Evolutionary conservation across 2,113 vertebrate genomes (phyloP).

Genomic region (Sylvia atricapilla): DNA sequence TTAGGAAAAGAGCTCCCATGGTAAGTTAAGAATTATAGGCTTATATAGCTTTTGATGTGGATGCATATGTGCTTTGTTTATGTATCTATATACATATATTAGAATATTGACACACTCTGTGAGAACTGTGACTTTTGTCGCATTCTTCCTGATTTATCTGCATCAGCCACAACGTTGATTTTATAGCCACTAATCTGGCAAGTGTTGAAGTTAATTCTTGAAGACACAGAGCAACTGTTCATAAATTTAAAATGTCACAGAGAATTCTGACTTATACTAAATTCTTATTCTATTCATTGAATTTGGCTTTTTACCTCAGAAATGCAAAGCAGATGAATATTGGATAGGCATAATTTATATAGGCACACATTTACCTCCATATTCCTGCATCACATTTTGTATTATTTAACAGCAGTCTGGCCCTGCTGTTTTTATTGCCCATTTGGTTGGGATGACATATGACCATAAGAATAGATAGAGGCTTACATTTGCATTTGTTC

Average conservation of each 20-base stretch:
- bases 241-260: background rate
- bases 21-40: background rate
- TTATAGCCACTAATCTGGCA: constrained; percentile 4
- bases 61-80: background rate
- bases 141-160: background rate
- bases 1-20: background rate
- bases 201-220: background rate
- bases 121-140: background rate
- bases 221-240: background rate
- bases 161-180: background rate
- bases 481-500: constrained; percentile 38
- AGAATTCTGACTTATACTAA: background rate
- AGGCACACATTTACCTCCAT: background rate
- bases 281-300: background rate
- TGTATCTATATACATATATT: background rate
- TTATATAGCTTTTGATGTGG: background rate
- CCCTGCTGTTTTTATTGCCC: constrained; percentile 62
- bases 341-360: background rate
- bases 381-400: constrained; percentile 14
- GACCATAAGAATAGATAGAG: constrained; percentile 20
- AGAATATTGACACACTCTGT: background rate
- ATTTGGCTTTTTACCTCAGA: background rate
- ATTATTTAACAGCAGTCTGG: constrained; percentile 53
- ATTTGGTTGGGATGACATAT: constrained; percentile 43
- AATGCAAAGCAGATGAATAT: constrained; percentile 6